A percentile compares a stretch with the other conserved stretches of the same genome.
phyloP scores from a whole-genome alignment of 2,888 invertebrate genomes.

The Geophilus truncorum region DNA sequence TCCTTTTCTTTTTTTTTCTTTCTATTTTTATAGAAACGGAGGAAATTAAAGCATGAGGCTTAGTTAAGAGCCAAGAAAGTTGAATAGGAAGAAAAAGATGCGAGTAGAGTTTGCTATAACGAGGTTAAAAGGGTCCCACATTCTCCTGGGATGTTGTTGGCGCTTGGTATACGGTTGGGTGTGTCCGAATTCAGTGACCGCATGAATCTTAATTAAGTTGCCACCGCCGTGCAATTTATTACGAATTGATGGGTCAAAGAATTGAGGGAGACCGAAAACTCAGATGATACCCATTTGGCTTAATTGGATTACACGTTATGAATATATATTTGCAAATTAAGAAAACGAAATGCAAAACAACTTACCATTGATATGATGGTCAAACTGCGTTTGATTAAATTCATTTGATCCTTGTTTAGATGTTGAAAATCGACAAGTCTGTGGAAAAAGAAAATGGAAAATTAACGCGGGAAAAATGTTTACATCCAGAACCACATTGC shows the following conservation, averaged over 20 bases:
- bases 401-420: neutral
- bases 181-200: constrained; percentile 20
- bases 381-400: constrained; percentile 1
- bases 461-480: no score
- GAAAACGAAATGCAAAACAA: neutral
- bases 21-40: neutral
- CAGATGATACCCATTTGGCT: neutral
- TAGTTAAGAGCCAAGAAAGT: neutral
- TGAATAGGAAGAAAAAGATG: neutral
- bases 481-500: no score
- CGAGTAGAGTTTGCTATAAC: neutral
- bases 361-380: constrained; percentile 16
- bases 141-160: neutral
- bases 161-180: constrained; percentile 2
- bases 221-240: neutral
- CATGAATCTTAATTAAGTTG: constrained; percentile 16
- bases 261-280: neutral
- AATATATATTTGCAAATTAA: neutral
- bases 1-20: neutral
- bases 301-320: neutral
- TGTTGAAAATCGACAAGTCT: constrained; percentile 7
- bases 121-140: neutral
- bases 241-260: constrained; percentile 7
- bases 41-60: neutral
- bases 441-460: neutral